Conservation (phyloP, 2,113 vertebrate genomes). For the Martes martes region DNA sequence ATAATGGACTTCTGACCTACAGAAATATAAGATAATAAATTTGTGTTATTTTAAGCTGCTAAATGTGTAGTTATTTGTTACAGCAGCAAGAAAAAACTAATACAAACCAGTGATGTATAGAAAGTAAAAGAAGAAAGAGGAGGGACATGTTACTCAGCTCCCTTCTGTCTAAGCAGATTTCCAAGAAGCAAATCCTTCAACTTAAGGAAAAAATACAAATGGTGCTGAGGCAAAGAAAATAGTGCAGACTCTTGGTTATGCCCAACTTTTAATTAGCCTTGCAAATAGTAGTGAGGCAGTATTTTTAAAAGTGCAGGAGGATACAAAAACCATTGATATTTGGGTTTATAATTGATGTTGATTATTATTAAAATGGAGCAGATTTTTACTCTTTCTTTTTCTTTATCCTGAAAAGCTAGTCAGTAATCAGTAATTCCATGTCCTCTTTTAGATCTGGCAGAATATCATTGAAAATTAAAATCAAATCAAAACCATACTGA, state of each 20-base stretch:
- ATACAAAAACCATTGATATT: not conserved
- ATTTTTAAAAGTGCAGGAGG: not conserved
- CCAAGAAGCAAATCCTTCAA: not conserved
- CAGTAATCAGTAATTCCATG: not conserved
- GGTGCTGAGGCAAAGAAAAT: not conserved
- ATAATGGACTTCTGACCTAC: not conserved
- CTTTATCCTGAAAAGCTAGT: not conserved
- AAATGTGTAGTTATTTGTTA: not conserved
- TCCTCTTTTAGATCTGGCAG: not conserved
- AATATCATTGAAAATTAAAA: not conserved
- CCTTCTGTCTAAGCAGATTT: not conserved
- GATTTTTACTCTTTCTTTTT: not conserved
- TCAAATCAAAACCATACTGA: not conserved
- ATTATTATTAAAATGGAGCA: not conserved
- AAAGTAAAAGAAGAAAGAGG: not conserved
- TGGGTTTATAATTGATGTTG: not conserved
- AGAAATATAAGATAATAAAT: not conserved
- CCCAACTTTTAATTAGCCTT: not conserved
- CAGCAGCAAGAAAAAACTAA: not conserved
- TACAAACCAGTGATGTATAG: not conserved
- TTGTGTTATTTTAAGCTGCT: not conserved
- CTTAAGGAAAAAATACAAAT: not conserved
- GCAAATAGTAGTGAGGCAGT: not conserved
- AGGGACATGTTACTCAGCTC: not conserved
- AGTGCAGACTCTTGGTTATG: not conserved